Percentiles rank a stretch among this genome's conserved stretches.
phyloP scores from a whole-genome alignment of 2,797 vertebrate genomes.

The Tinamus major region DNA sequence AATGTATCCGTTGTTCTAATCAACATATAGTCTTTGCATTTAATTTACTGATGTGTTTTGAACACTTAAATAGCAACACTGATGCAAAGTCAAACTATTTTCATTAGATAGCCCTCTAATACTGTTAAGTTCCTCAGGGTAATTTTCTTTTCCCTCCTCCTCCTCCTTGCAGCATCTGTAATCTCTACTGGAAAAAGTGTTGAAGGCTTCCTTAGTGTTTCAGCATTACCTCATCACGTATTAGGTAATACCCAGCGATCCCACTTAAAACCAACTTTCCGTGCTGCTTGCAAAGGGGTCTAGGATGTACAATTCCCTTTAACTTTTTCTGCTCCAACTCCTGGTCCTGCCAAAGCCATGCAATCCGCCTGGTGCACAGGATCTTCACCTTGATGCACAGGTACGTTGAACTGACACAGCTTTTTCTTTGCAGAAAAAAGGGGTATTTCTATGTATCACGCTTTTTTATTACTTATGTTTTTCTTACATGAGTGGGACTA shows the following conservation, averaged over 20 bases:
- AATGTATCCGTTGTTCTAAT: conserved; percentile 48
- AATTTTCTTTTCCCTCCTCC: neutral
- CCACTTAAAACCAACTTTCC: conserved; percentile 6
- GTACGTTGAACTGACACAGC: rapidly evolving
- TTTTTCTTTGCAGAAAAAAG: neutral
- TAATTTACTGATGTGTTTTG: conserved; percentile 39
- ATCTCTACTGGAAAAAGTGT: conserved; percentile 15
- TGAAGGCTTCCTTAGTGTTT: conserved; percentile 7
- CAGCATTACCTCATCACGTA: conserved; percentile 27
- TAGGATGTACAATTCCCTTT: neutral
- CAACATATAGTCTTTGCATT: neutral
- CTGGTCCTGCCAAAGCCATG: neutral
- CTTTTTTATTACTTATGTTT: neutral
- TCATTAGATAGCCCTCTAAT: neutral
- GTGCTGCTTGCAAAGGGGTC: neutral
- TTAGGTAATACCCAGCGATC: conserved; percentile 41
- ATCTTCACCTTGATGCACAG: neutral
- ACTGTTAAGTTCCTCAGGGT: neutral
- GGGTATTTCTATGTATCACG: rapidly evolving
- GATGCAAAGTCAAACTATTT: neutral
- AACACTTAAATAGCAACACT: neutral
- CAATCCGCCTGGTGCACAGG: neutral
- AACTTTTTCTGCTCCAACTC: neutral
- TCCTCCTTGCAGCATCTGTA: neutral
- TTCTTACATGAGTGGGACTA: neutral